A percentile compares a stretch with the other conserved stretches of the same genome.
These are phyloP conservation scores for Mormyrus iriodes DNA, from an alignment of 2,113 vertebrate genomes.

Conservation along the genomic window DNA sequence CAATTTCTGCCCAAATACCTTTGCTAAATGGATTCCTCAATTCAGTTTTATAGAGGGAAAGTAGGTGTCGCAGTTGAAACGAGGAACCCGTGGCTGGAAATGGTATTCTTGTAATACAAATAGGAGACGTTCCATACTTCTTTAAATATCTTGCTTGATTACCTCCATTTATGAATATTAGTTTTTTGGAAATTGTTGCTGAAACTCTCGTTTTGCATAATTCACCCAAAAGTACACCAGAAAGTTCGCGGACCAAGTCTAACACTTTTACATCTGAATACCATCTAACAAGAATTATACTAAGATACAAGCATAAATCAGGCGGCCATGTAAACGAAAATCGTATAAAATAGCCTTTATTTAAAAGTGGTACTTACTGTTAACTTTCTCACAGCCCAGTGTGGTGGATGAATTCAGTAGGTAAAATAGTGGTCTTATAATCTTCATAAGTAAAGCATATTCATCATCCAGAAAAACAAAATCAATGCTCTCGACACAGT, in stretches of 20 bases:
- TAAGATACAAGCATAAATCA: not conserved
- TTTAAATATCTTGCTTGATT: not conserved
- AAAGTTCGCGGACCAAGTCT: not conserved
- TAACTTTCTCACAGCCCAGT: constrained; percentile 46
- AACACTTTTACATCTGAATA: not conserved
- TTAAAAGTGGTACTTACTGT: constrained; percentile 56
- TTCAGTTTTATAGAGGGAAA: not conserved
- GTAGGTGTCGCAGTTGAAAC: not conserved
- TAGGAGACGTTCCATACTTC: not conserved
- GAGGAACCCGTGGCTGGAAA: not conserved
- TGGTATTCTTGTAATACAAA: not conserved
- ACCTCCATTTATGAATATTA: not conserved
- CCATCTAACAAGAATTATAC: not conserved
- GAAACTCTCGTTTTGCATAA: not conserved
- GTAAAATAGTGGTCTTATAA: constrained; percentile 29
- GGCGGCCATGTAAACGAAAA: not conserved
- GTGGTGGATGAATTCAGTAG: constrained; percentile 39
- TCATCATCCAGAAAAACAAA: not conserved
- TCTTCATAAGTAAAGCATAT: constrained; percentile 2
- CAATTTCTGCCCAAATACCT: too few species aligned
- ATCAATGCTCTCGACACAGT: not conserved
- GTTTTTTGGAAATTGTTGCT: not conserved
- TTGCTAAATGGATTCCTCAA: not conserved
- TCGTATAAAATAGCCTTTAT: constrained; percentile 68
- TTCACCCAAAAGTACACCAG: not conserved